Evolutionary conservation across 2,113 vertebrate species (phyloP), one percentile per base, ranked within the genome.

Genomic region (Pomatorhinus ruficollis): DNA sequence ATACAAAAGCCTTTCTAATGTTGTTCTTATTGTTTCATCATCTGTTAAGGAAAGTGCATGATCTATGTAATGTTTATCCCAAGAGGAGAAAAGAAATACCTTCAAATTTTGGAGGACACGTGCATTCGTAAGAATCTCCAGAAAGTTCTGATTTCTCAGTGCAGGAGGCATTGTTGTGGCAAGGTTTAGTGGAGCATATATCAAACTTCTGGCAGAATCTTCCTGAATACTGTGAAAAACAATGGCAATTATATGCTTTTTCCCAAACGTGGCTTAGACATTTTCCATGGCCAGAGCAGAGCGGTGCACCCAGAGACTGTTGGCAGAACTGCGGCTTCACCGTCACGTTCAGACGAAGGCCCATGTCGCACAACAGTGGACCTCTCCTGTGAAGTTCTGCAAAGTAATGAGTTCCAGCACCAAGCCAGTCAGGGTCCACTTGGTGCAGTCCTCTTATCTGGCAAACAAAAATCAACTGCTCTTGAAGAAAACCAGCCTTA

Each of bases 251-350:
- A 61, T 98, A 99, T 7, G 65, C 69, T n/a, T 96, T 95, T 27
- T 98, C 98, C 98, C 98, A 97, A 66, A 93, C 16, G 39, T 98
- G 92, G 7, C 97, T 98, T 85, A 98, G 97, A 92, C 98, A 99
- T 95, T 96, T 93, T 31, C 98, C 99, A 47, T 95, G 98, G 14
- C 98, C 98, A 9, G 98, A 99, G 93, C 98, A 99, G 16, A 98
- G 95, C 1, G 93, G 96, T 66, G 97, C 90, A 39, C 93, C 96
- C 47, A 94, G 95, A 74, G 95, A 97, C 31, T 96, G 95, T 84
- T 97, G 97, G 91, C 98, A 99, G 74, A 97, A 93, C 24, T 98
- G 98, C 5, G 95, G 90, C 94, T 98, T 99, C 61, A 99, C 98
- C 0, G 98, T 98, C 35, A 99, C 83, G 2, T 98, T 98, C 77